phyloP scores from a whole-genome alignment of 2,113 vertebrate genomes.

The Clinocottus analis region DNA sequence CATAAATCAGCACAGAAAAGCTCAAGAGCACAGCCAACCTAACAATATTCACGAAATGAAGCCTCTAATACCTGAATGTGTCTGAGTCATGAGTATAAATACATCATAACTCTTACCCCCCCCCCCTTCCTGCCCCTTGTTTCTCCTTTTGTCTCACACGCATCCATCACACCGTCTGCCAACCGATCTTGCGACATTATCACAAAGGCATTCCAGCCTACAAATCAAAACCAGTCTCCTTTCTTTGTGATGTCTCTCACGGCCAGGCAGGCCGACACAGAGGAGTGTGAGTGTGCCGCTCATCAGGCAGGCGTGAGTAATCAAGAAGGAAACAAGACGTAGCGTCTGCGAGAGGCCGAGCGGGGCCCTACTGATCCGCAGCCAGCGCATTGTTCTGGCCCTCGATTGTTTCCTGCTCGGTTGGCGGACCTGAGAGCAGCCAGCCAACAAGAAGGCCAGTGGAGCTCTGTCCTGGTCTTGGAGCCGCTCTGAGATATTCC shows the following conservation, averaged over 20 bases:
- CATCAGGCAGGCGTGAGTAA: constrained; percentile 75
- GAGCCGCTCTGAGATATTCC: not conserved
- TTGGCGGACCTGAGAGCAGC: constrained; percentile 55
- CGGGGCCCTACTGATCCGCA: constrained; percentile 65
- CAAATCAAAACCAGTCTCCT: constrained; percentile 77
- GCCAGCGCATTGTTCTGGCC: constrained; percentile 74
- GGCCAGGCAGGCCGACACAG: constrained; percentile 51
- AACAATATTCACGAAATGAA: constrained; percentile 18
- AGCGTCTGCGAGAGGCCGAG: constrained; percentile 70
- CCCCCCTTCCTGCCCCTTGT: too few relatives aligned
- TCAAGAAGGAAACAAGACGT: constrained; percentile 77
- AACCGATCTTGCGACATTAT: constrained; percentile 68
- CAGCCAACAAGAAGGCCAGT: constrained; percentile 26
- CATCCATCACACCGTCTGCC: constrained; percentile 50
- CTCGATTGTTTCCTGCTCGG: constrained; percentile 68
- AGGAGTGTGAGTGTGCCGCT: constrained; percentile 66
- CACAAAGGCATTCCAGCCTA: constrained; percentile 67
- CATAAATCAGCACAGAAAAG: constrained; percentile 53
- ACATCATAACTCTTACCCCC: constrained; percentile 8
- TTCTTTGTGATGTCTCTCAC: constrained; percentile 62
- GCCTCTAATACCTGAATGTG: constrained; percentile 38
- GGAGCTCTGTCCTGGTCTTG: not conserved
- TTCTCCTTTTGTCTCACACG: constrained; percentile 32
- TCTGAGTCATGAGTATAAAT: constrained; percentile 31
- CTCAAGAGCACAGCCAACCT: constrained; percentile 26